These are phyloP conservation scores for Flabesymbios commensalis DNA, from an alignment of 2,888 invertebrate genomes.

Conservation along the genomic window DNA sequence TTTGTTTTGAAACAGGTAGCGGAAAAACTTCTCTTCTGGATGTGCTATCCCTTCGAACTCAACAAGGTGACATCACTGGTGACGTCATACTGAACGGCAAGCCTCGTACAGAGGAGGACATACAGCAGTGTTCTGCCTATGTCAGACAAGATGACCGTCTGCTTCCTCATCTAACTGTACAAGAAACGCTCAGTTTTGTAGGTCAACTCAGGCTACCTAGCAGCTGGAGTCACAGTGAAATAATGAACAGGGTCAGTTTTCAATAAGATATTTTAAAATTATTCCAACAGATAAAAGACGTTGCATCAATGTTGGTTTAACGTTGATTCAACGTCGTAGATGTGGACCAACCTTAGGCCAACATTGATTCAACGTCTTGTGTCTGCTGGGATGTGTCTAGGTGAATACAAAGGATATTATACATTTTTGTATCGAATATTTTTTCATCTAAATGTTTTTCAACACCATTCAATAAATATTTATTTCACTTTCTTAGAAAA, in stretches of 20 bases:
- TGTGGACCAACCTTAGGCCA: no score
- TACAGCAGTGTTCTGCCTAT: slow-evolving; percentile 72
- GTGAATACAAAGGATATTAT: no score
- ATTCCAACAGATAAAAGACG: no score
- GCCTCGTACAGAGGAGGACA: slow-evolving; percentile 67
- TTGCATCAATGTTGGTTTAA: no score
- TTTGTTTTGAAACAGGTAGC: slow-evolving; percentile 69
- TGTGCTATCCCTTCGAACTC: slow-evolving; percentile 71
- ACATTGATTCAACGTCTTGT: no score
- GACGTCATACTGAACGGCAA: slow-evolving; percentile 88
- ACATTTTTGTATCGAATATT: no score
- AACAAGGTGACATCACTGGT: slow-evolving; percentile 79
- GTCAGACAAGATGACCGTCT: slow-evolving; percentile 85
- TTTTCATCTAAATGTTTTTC: no score
- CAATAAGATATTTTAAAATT: no score
- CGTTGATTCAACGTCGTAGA: no score
- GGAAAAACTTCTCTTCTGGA: slow-evolving; percentile 93
- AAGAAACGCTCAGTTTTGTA: slow-evolving; percentile 68
- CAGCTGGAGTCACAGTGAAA: slow-evolving; percentile 69
- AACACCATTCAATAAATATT: no score
- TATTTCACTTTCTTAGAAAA: no score
- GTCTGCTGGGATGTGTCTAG: no score
- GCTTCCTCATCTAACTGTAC: slow-evolving; percentile 82
- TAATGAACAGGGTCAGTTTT: slow-evolving; percentile 77
- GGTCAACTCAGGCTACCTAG: slow-evolving; percentile 62